Evolutionary conservation across 2,113 vertebrate species (phyloP).

Genomic region (Bos indicus): DNA sequence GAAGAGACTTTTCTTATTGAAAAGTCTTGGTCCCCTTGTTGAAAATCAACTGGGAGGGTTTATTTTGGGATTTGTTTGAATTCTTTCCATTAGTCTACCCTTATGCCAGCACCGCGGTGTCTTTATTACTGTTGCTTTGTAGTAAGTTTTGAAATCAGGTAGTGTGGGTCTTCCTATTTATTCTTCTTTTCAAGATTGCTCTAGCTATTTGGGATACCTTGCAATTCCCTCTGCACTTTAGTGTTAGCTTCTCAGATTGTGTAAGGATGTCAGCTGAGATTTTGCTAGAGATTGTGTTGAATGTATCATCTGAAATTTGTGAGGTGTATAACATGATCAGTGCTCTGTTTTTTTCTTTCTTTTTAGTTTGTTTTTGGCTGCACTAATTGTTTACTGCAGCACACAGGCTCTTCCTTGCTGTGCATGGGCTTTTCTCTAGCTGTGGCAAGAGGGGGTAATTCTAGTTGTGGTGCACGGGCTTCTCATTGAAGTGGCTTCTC

Average conservation of each 20-base stretch:
- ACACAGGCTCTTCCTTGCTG: not conserved
- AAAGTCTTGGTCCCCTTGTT: not conserved
- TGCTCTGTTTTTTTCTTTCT: not conserved
- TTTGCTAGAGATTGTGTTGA: not conserved
- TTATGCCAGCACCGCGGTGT: not conserved
- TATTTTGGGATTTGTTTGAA: not conserved
- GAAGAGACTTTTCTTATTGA: not conserved
- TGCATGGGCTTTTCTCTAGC: not conserved
- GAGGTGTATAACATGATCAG: not conserved
- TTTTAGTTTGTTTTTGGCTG: not conserved
- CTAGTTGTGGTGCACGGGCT: not conserved
- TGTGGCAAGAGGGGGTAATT: not conserved
- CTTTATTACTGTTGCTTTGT: not conserved
- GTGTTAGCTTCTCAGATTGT: not conserved
- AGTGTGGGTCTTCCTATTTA: not conserved
- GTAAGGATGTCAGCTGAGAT: not conserved
- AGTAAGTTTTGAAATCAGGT: not conserved
- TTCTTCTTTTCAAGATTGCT: slow-evolving; percentile 10
- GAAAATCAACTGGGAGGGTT: not conserved
- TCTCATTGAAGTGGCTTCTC: not conserved
- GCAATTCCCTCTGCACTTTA: not conserved
- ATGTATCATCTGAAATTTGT: not conserved
- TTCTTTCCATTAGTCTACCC: not conserved
- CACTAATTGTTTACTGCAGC: not conserved
- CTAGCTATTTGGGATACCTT: not conserved